A percentile compares a stretch with the other conserved stretches of the same genome.
phyloP scores from a whole-genome alignment of 2,113 vertebrate species.

The Tachysurus vachellii region DNA sequence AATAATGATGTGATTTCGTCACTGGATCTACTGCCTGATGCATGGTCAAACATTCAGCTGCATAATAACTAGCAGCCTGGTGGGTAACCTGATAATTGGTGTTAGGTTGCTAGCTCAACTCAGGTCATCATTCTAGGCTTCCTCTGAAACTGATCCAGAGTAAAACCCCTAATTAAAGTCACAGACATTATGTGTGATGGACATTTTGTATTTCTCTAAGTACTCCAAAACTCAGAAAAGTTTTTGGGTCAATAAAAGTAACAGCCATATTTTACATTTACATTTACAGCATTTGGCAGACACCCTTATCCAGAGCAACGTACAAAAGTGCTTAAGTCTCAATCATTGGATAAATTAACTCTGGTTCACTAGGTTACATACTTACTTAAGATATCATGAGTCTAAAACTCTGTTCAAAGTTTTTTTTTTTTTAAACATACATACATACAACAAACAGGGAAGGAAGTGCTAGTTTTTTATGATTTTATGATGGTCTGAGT shows the following conservation, averaged over 20 bases:
- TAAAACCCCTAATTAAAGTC: constrained; percentile 20
- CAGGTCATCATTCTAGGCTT: constrained; percentile 20
- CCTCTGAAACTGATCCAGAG: constrained; percentile 12
- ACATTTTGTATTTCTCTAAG: neutral
- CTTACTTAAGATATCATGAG: too few species aligned
- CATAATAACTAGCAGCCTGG: constrained; percentile 18
- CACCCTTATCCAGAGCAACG: too few species aligned
- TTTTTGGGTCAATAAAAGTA: neutral
- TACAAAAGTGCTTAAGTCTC: too few species aligned
- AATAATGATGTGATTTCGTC: constrained; percentile 26
- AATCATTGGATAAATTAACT: too few species aligned
- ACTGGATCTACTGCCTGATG: constrained; percentile 34
- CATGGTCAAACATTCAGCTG: constrained; percentile 9
- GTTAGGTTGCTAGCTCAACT: constrained; percentile 15
- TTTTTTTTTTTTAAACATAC: too few species aligned
- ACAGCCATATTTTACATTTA: neutral
- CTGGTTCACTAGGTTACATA: too few species aligned
- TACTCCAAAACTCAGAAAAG: neutral
- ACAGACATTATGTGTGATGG: neutral
- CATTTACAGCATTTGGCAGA: too few species aligned
- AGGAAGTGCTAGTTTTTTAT: too few species aligned
- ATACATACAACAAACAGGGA: too few species aligned
- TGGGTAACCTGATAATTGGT: constrained; percentile 29
- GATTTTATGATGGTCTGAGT: neutral
- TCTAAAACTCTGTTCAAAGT: too few species aligned